Conservation (phyloP, 1,140 invertebrate genomes). For the Musca domestica region DNA sequence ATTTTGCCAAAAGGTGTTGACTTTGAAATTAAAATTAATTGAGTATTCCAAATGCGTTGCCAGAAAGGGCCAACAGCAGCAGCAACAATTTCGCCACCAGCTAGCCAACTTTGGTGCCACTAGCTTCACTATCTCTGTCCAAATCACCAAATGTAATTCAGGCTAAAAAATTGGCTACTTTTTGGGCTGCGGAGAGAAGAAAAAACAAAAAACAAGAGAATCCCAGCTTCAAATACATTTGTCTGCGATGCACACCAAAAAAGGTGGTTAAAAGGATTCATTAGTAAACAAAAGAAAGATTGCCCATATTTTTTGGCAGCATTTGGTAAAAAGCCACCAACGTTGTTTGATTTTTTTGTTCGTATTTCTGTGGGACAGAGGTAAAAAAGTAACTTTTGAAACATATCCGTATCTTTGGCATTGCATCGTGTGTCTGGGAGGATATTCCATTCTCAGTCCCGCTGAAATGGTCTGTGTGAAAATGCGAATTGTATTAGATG, state of each 20-base stretch:
- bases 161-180: slow-evolving; percentile 2
- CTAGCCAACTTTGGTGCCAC: no score
- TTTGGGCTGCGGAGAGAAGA: no score
- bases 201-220: no score
- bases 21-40: slow-evolving; percentile 23
- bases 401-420: no score
- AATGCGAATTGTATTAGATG: neutral
- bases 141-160: neutral
- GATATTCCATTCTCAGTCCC: no score
- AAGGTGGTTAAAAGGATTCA: slow-evolving; percentile 10
- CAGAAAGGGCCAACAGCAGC: neutral
- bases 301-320: slow-evolving; percentile 9
- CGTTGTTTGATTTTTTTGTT: no score
- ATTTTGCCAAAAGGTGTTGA: slow-evolving; percentile 20
- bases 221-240: no score
- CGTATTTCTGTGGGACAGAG: no score
- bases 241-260: no score
- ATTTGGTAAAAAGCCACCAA: neutral
- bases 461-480: no score
- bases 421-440: no score
- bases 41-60: slow-evolving; percentile 17
- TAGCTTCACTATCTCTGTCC: neutral
- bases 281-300: slow-evolving; percentile 9
- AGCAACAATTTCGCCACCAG: neutral
- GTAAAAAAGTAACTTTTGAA: no score